Base-by-base conservation (phyloP, 1,140 invertebrate genomes). In the Lepeophtheirus salmonis region DNA sequence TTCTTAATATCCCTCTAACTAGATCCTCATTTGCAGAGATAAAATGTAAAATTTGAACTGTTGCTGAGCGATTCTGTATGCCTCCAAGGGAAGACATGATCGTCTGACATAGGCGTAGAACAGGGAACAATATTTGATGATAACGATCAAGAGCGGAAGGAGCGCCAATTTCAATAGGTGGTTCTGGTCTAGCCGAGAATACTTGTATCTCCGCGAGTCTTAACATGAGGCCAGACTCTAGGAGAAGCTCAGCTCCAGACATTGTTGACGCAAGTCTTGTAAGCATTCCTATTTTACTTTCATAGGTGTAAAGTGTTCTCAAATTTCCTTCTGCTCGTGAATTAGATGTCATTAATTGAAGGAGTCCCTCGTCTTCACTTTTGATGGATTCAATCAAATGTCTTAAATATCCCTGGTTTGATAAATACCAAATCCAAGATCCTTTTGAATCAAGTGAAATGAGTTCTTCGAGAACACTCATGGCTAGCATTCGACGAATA, bases 281-380 rank as follows among this genome's bases (percentile, higher is more conserved):
- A 17, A 61, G 59, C 49, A 61, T n/a, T 13, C 41, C 59, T 12
- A 61, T 50, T 23, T 61, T 61, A 2, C 41, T 22, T 53, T 61
- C 59, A 24, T 61, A 61, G 2, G 49, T 50, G 50, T 61, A 61
- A 2, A 61, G 24, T 2, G 20, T 20, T 16, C 50, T 18, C 17
- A 61, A 16, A 49, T 58, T 30, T 16, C 50, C 59, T 16, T n/a
- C 21, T 10, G 59, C 16, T 16, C 13, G n/a, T 2, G 59, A 30
- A 21, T 21, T 57, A n/a, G 30, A 41, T 6, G 30, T 55, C 14
- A 61, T n/a, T 6, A 61, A 21, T 18, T 18, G 17, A 2, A 53
- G 14, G 16, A 61, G 49, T 14, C 50, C 50, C 14, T 56, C 50
- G 20, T 61, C 59, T 10, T 61, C 59, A 3, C 21, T 61, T 4